These are phyloP conservation scores for Phortica variegata DNA, from an alignment of 1,140 invertebrate species.

Conservation along the genomic window DNA sequence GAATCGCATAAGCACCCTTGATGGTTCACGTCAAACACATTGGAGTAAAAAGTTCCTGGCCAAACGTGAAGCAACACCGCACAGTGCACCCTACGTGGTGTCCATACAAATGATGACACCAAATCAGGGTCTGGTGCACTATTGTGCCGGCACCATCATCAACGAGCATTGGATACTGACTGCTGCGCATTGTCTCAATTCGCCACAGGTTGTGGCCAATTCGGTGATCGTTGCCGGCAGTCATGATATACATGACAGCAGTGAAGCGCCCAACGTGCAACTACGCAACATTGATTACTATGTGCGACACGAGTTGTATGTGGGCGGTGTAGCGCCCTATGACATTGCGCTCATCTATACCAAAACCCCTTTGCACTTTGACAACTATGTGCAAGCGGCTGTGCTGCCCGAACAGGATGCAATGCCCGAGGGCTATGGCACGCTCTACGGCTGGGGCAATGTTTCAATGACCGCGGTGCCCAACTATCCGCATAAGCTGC, in stretches of 20 bases:
- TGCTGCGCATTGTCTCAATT: slow-evolving; percentile 48
- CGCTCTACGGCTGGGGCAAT: slow-evolving; percentile 59
- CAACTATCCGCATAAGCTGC: slow-evolving; percentile 56
- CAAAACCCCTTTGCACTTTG: slow-evolving; percentile 48
- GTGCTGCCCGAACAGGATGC: slow-evolving; percentile 56
- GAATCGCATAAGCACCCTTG: slow-evolving; percentile 39
- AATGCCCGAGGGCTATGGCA: slow-evolving; percentile 56
- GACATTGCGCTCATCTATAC: slow-evolving; percentile 61
- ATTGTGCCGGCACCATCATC: slow-evolving; percentile 51
- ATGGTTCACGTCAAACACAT: slow-evolving; percentile 33
- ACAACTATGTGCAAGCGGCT: slow-evolving; percentile 55
- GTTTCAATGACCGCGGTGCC: slow-evolving; percentile 55
- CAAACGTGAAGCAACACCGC: slow-evolving; percentile 44
- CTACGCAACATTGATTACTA: slow-evolving; percentile 45
- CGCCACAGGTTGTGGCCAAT: slow-evolving; percentile 34
- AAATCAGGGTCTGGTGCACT: slow-evolving; percentile 43
- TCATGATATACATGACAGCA: slow-evolving; percentile 40
- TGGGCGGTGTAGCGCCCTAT: slow-evolving; percentile 58
- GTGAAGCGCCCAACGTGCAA: slow-evolving; percentile 35
- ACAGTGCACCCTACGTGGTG: slow-evolving; percentile 54
- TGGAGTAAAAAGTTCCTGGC: slow-evolving; percentile 48
- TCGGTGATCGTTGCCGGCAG: slow-evolving; percentile 49
- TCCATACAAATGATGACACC: slow-evolving; percentile 49
- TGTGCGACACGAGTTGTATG: slow-evolving; percentile 42
- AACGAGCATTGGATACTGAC: slow-evolving; percentile 54